phyloP scores from a whole-genome alignment of 2,113 vertebrate species.

The Stercorarius parasiticus region DNA sequence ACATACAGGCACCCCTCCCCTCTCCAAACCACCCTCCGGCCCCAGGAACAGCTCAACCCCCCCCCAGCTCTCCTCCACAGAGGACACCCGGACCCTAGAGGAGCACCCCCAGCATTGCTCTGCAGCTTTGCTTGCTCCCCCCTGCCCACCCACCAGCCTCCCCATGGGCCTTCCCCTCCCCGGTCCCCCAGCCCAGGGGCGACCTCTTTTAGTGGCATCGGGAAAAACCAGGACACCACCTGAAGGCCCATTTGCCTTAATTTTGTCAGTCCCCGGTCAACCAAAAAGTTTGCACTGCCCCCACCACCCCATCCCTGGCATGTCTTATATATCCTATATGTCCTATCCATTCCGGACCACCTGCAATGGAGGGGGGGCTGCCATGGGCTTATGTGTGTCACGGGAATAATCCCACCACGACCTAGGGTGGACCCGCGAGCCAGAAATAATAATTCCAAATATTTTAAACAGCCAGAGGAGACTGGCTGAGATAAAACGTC shows the following conservation, averaged over 20 bases:
- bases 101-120: not conserved
- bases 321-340: not conserved
- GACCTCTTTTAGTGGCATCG: not conserved
- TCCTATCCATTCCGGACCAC: not conserved
- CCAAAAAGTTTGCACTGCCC: not conserved
- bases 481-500: slow-evolving; percentile 54
- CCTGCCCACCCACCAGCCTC: not conserved
- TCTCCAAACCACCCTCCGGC: not conserved
- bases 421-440: not conserved
- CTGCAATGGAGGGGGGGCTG: not conserved
- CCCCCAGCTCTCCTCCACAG: not conserved
- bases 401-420: not conserved
- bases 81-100: not conserved
- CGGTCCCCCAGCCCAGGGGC: not conserved
- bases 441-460: slow-evolving; percentile 57
- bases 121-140: not conserved
- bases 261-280: not conserved
- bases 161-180: not conserved
- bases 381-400: not conserved
- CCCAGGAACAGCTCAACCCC: not conserved
- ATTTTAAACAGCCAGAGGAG: slow-evolving; percentile 60
- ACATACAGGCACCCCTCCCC: not conserved
- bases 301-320: fast-evolving
- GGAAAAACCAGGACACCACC: not conserved
- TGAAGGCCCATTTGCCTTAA: not conserved